Percentiles rank a stretch among this genome's conserved stretches.
These are phyloP conservation scores for Euphonia xanthogaster DNA, from an alignment of 2,797 vertebrate species.

Conservation along the genomic window DNA sequence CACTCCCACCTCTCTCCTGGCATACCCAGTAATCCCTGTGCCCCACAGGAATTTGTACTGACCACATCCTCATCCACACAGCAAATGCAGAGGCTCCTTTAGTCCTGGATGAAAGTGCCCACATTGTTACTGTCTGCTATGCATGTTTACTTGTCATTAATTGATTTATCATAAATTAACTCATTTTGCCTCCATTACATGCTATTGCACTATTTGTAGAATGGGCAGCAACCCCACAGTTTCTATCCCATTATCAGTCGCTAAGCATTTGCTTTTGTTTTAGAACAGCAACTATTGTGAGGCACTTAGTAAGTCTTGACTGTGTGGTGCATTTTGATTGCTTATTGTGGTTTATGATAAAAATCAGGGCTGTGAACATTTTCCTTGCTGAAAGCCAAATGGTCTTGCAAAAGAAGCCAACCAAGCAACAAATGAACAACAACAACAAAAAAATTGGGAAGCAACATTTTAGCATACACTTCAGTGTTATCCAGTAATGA, in stretches of 20 bases:
- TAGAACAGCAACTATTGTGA: background rate
- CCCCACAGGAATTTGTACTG: background rate
- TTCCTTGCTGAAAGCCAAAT: background rate
- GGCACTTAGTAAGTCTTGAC: background rate
- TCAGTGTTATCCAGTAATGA: background rate
- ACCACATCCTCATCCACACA: background rate
- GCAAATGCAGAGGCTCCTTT: background rate
- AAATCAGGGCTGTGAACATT: background rate
- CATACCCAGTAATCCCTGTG: background rate
- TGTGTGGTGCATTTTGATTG: background rate
- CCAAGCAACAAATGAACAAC: background rate
- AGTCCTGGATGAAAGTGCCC: background rate
- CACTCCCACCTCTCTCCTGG: background rate
- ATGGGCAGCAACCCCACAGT: background rate
- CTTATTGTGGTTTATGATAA: background rate
- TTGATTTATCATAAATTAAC: background rate
- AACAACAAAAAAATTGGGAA: background rate
- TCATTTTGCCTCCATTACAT: background rate
- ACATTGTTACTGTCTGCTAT: background rate
- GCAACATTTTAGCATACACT: background rate
- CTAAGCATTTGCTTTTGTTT: background rate
- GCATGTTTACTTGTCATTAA: background rate
- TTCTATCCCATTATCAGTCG: background rate
- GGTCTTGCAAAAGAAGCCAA: background rate
- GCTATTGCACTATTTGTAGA: background rate